Evolutionary conservation across 2,888 invertebrate genomes (phyloP).

Genomic region (Odontomyia ornata): DNA sequence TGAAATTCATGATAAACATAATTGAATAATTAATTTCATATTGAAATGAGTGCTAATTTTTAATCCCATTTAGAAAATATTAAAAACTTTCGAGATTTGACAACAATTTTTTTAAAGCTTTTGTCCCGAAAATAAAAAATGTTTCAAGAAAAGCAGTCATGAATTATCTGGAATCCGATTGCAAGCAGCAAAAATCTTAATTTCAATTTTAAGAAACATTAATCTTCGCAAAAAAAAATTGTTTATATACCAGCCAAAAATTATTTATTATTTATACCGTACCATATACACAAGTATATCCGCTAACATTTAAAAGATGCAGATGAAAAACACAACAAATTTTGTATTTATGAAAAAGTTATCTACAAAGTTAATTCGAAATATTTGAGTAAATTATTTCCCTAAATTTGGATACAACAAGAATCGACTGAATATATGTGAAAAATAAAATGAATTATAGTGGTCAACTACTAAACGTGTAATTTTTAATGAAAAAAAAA

Average conservation of each 20-base stretch:
- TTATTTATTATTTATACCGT: not conserved
- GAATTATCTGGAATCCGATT: no score
- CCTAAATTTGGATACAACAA: not conserved
- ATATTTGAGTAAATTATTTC: not conserved
- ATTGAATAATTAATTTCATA: constrained; percentile 29
- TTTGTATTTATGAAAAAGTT: constrained; percentile 1
- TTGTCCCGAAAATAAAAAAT: not conserved
- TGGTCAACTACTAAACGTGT: constrained; percentile 22
- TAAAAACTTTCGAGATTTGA: not conserved
- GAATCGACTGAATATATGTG: constrained; percentile 5
- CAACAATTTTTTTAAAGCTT: not conserved
- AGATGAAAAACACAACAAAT: not conserved
- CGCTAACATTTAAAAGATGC: not conserved
- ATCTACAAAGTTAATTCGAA: not conserved
- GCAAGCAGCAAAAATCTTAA: no score
- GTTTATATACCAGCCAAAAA: not conserved
- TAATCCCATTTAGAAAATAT: not conserved
- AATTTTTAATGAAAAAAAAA: constrained; percentile 4
- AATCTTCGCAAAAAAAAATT: no score
- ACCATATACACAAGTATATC: no score
- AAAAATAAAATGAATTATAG: not conserved
- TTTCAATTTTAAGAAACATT: no score
- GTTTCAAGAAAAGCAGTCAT: not conserved
- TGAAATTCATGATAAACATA: constrained; percentile 8
- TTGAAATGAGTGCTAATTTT: constrained; percentile 27